phyloP scores from a whole-genome alignment of 23 tunicate species.

The Halocynthia roretzi region DNA sequence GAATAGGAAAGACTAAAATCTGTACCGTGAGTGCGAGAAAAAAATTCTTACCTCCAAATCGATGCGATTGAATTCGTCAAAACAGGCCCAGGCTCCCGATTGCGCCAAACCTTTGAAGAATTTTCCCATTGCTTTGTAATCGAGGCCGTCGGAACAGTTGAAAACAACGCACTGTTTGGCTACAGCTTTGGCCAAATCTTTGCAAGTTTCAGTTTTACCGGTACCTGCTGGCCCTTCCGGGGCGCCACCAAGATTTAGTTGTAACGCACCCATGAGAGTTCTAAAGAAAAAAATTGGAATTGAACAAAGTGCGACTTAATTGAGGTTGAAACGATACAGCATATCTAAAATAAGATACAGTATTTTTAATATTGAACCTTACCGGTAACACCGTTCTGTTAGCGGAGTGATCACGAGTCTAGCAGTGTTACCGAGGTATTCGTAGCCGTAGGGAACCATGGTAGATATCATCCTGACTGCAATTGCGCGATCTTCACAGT shows the following conservation, averaged over 20 bases:
- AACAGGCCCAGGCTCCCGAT: constrained; percentile 96
- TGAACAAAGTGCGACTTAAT: too few species aligned
- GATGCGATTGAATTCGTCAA: constrained; percentile 88
- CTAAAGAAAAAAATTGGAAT: constrained; percentile 6
- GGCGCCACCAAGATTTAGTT: constrained; percentile 85
- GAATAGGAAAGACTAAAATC: too few species aligned
- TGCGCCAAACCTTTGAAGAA: constrained; percentile 91
- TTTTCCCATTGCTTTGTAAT: constrained; percentile 93
- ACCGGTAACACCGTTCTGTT: constrained; percentile 90
- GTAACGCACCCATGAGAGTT: constrained; percentile 87
- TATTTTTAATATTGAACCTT: background rate
- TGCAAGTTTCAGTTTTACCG: constrained; percentile 88
- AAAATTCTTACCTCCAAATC: constrained; percentile 66
- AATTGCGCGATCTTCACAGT: constrained; percentile 66
- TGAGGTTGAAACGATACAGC: too few species aligned
- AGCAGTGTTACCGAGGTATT: constrained; percentile 83
- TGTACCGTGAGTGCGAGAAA: background rate
- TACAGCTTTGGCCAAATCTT: constrained; percentile 87
- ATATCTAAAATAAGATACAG: too few species aligned
- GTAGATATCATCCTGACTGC: constrained; percentile 89
- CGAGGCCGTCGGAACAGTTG: constrained; percentile 89
- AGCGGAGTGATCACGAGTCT: constrained; percentile 87
- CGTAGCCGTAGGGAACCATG: constrained; percentile 75
- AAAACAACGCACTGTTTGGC: constrained; percentile 91
- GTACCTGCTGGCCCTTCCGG: constrained; percentile 96